Percentiles rank a stretch among this genome's conserved stretches.
phyloP scores from a whole-genome alignment of 2,888 invertebrate genomes.

The Papilio elwesi region DNA sequence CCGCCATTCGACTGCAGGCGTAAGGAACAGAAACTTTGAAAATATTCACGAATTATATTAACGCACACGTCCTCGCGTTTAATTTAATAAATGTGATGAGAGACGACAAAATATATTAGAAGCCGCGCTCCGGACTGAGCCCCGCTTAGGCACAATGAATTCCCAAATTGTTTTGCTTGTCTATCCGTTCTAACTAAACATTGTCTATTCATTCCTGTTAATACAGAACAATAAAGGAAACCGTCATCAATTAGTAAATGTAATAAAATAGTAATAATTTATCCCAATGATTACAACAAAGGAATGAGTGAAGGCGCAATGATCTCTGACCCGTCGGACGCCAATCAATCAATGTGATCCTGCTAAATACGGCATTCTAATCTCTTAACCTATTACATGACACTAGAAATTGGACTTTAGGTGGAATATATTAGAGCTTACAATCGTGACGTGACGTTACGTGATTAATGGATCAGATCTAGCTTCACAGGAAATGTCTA shows the following conservation, averaged over 20 bases:
- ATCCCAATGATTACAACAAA: conserved; percentile 67
- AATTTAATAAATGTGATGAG: conserved; percentile 44
- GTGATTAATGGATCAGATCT: conserved; percentile 75
- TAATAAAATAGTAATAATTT: conserved; percentile 37
- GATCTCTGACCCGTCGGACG: conserved; percentile 71
- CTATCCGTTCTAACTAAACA: not conserved
- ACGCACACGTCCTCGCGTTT: conserved; percentile 42
- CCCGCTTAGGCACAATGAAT: not conserved
- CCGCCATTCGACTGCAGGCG: conserved; percentile 8
- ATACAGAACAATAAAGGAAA: not conserved
- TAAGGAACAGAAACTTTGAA: conserved; percentile 37
- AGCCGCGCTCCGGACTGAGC: conserved; percentile 1
- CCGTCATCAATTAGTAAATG: not conserved
- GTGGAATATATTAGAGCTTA: conserved; percentile 46
- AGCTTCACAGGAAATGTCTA: conserved; percentile 68
- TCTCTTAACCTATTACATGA: conserved; percentile 43
- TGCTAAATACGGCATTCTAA: conserved; percentile 66
- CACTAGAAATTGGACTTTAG: conserved; percentile 52
- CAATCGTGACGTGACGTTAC: conserved; percentile 63
- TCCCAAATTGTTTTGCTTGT: not conserved
- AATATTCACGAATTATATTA: conserved; percentile 44
- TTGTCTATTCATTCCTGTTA: not conserved
- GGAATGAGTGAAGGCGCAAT: conserved; percentile 67
- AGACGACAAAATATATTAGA: conserved; percentile 35
- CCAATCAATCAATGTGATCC: conserved; percentile 78